Evolutionary conservation across 2,113 vertebrate genomes (phyloP).

Genomic region (Sapayoa aenigma): DNA sequence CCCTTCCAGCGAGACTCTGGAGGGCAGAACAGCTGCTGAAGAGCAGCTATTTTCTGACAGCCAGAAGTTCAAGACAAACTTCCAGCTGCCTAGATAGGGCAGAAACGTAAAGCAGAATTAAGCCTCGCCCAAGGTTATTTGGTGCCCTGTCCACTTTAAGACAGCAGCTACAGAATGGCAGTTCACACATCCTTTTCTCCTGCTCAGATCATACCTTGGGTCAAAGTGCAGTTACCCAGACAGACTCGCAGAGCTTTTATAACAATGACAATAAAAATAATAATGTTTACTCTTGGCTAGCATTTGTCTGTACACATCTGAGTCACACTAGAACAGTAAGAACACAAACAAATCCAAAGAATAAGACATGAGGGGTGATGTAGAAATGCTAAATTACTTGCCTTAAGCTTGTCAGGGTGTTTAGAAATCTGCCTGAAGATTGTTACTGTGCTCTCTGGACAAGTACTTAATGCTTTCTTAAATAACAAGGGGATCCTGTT

Average conservation of each 20-base stretch:
- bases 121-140: neutral
- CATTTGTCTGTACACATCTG: neutral
- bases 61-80: neutral
- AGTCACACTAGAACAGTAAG: neutral
- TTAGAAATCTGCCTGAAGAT: neutral
- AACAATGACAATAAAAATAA: neutral
- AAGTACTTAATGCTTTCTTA: neutral
- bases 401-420: neutral
- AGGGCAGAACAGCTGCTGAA: neutral
- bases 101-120: neutral
- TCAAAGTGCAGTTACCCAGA: neutral
- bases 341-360: neutral
- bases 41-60: neutral
- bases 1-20: neutral
- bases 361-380: neutral
- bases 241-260: neutral
- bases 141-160: neutral
- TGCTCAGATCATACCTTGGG: neutral
- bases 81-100: neutral
- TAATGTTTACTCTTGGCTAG: neutral
- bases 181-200: neutral
- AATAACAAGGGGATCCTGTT: neutral
- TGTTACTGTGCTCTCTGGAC: neutral
- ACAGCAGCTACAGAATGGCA: neutral
- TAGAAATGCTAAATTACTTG: neutral